phyloP scores from a whole-genome alignment of 2,113 vertebrate species.

The Baryphthengus martii region DNA sequence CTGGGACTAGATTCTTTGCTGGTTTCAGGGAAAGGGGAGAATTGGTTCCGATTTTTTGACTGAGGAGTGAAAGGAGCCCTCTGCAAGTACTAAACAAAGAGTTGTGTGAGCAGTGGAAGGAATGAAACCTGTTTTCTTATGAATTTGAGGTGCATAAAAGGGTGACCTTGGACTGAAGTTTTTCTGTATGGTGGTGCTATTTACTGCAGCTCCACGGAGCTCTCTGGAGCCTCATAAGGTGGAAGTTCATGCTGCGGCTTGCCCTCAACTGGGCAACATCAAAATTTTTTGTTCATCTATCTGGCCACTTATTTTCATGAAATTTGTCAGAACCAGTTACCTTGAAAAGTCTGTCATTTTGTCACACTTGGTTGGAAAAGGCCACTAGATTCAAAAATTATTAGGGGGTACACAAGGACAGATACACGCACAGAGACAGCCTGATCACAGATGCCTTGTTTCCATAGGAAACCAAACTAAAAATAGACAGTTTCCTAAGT shows the following conservation, averaged over 20 bases:
- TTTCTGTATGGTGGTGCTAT: neutral
- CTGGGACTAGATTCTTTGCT: neutral
- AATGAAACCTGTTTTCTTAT: neutral
- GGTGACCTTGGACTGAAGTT: neutral
- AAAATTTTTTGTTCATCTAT: neutral
- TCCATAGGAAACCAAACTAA: conserved; percentile 69
- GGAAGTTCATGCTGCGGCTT: neutral
- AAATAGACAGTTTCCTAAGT: conserved; percentile 64
- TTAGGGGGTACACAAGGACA: conserved; percentile 68
- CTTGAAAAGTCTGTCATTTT: neutral
- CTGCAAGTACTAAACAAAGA: neutral
- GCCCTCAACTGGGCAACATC: neutral
- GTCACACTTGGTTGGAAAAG: conserved; percentile 6
- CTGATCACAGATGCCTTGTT: conserved; percentile 65
- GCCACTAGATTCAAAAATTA: conserved; percentile 45
- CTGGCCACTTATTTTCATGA: neutral
- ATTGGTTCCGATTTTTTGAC: neutral
- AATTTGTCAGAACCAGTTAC: neutral
- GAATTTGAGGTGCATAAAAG: neutral
- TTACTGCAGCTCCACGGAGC: neutral
- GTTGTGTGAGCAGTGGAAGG: neutral
- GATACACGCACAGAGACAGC: conserved; percentile 56
- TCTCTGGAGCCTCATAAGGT: neutral
- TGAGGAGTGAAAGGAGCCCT: neutral
- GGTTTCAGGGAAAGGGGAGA: neutral